A percentile compares a stretch with the other conserved stretches of the same genome.
These are phyloP conservation scores for Lithobates pipiens DNA, from an alignment of 2,797 vertebrate species.

Conservation along the genomic window DNA sequence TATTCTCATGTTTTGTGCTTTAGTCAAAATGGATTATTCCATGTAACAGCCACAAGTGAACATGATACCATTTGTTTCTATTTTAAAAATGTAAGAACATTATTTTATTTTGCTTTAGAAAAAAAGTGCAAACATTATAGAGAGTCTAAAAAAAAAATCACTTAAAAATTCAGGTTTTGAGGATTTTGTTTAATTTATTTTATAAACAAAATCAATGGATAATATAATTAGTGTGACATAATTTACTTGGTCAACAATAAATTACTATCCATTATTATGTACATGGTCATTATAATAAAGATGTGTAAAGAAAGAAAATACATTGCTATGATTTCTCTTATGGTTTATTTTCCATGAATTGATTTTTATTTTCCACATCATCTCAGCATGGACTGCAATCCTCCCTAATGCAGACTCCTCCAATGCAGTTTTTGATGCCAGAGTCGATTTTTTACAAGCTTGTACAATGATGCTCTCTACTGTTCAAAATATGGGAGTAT, in stretches of 20 bases:
- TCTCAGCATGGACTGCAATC: not conserved
- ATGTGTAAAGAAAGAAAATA: not conserved
- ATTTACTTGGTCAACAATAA: not conserved
- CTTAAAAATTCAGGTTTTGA: too few relatives aligned
- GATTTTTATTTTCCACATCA: not conserved
- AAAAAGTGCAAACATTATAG: too few relatives aligned
- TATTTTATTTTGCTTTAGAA: too few relatives aligned
- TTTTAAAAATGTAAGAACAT: too few relatives aligned
- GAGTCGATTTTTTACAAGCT: not conserved
- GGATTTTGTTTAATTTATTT: not conserved
- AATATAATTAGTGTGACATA: not conserved
- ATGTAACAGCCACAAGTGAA: not conserved
- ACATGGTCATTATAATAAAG: not conserved
- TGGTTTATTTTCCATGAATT: not conserved
- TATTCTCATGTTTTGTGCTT: too few relatives aligned
- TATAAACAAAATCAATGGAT: not conserved
- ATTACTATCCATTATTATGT: not conserved
- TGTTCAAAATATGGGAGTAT: not conserved
- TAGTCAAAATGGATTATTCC: not conserved
- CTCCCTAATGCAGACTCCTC: not conserved
- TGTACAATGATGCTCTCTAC: constrained; percentile 31
- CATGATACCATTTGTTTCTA: not conserved
- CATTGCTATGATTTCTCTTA: not conserved
- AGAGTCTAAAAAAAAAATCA: too few relatives aligned
- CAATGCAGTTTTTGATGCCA: not conserved